phyloP scores from a whole-genome alignment of 2,113 vertebrate genomes.

The Vidua chalybeata region DNA sequence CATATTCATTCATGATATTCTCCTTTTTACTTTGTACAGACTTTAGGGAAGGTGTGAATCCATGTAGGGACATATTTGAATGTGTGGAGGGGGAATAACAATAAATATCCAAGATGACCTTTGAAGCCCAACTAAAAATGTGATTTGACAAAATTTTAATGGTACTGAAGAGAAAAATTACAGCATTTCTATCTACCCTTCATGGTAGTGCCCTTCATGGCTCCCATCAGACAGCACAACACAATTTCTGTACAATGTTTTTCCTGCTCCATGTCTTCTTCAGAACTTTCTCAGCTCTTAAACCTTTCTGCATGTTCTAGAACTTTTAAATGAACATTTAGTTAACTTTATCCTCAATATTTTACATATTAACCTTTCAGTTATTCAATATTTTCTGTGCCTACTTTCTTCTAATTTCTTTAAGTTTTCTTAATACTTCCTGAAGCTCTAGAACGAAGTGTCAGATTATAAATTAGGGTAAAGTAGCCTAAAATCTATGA shows the following conservation, averaged over 20 bases:
- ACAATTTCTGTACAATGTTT: background rate
- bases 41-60: background rate
- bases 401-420: background rate
- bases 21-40: background rate
- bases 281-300: background rate
- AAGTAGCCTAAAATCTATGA: background rate
- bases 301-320: background rate
- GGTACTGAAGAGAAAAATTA: background rate
- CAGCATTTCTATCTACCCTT: background rate
- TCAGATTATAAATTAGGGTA: background rate
- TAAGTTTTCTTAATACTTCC: background rate
- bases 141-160: background rate
- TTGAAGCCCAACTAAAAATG: background rate
- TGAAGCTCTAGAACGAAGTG: background rate
- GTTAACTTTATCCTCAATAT: background rate
- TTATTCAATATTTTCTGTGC: background rate
- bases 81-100: background rate
- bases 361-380: background rate
- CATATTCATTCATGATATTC: background rate
- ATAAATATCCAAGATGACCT: background rate
- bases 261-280: background rate
- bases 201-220: background rate
- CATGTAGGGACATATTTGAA: background rate
- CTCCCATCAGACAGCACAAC: background rate
- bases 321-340: background rate